A percentile compares a stretch with the other conserved stretches of the same genome.
Conservation (phyloP, 1,140 invertebrate genomes). For the Pygmarrhopalites habei region DNA sequence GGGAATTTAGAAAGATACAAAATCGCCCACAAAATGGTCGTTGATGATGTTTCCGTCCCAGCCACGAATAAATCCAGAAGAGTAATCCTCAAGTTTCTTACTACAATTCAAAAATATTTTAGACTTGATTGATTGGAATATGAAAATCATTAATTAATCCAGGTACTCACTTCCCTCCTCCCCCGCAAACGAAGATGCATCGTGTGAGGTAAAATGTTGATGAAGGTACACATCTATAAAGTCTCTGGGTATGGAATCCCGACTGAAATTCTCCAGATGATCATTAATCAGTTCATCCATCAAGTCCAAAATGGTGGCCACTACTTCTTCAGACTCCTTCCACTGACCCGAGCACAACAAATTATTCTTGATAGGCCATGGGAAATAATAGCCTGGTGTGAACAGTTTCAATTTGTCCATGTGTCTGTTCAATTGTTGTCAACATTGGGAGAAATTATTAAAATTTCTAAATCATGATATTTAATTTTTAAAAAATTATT, state of each 20-base stretch:
- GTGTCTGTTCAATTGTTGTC: background rate
- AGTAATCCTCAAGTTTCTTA: slow-evolving; percentile 18
- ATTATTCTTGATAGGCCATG: background rate
- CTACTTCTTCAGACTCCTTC: background rate
- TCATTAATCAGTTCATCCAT: background rate
- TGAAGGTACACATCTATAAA: slow-evolving; percentile 1
- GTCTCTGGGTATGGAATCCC: background rate
- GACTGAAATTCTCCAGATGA: background rate
- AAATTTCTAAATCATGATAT: background rate
- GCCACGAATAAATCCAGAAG: slow-evolving; percentile 60
- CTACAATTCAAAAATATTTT: slow-evolving; percentile 16
- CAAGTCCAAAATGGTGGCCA: background rate
- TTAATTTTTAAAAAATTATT: background rate
- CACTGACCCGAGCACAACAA: background rate
- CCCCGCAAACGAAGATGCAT: slow-evolving; percentile 20
- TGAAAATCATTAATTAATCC: background rate
- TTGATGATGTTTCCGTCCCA: slow-evolving; percentile 72
- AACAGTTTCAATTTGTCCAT: background rate
- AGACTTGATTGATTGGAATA: slow-evolving; percentile 1
- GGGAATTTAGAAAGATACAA: slow-evolving; percentile 66
- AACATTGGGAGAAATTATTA: background rate
- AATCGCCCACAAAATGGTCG: slow-evolving; percentile 66
- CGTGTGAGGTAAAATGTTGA: background rate
- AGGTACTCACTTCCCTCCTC: background rate
- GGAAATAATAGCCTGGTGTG: background rate